Evolutionary conservation across 1,140 invertebrate genomes (phyloP).

Genomic region (Kradibia gibbosae): DNA sequence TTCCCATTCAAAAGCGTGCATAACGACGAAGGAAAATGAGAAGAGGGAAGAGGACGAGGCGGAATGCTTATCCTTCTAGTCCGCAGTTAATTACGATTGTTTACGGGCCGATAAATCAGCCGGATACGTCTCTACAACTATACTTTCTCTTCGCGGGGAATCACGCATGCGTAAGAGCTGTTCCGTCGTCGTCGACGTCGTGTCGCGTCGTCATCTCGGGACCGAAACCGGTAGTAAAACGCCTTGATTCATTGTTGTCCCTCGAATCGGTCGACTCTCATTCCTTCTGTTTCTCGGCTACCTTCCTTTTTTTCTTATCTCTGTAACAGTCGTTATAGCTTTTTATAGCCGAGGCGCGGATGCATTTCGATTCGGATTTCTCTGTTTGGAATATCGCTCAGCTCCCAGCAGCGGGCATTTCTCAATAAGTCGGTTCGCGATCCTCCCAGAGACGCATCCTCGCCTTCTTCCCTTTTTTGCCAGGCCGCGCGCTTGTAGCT

Average conservation of each 20-base stretch:
- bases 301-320: slow-evolving; percentile 3
- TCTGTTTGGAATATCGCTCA: slow-evolving; percentile 18
- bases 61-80: slow-evolving; percentile 31
- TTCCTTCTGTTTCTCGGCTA: slow-evolving; percentile 3
- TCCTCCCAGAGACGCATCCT: background rate
- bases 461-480: background rate
- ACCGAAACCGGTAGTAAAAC: slow-evolving; percentile 39
- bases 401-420: slow-evolving; percentile 1
- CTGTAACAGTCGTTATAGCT: slow-evolving; percentile 17
- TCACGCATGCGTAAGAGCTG: slow-evolving; percentile 48
- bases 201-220: slow-evolving; percentile 15
- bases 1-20: slow-evolving; percentile 34
- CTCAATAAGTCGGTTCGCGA: slow-evolving; percentile 14
- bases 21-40: slow-evolving; percentile 43
- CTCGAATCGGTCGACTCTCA: slow-evolving; percentile 21
- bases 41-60: background rate
- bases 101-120: slow-evolving; percentile 52
- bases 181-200: slow-evolving; percentile 33
- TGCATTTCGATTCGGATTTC: slow-evolving; percentile 24
- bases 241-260: slow-evolving; percentile 38
- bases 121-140: slow-evolving; percentile 39
- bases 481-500: background rate
- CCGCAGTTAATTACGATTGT: slow-evolving; percentile 53
- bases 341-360: slow-evolving; percentile 26
- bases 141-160: slow-evolving; percentile 12